Conservation (phyloP, 1,140 invertebrate genomes). For the Coenobita brevimanus region DNA sequence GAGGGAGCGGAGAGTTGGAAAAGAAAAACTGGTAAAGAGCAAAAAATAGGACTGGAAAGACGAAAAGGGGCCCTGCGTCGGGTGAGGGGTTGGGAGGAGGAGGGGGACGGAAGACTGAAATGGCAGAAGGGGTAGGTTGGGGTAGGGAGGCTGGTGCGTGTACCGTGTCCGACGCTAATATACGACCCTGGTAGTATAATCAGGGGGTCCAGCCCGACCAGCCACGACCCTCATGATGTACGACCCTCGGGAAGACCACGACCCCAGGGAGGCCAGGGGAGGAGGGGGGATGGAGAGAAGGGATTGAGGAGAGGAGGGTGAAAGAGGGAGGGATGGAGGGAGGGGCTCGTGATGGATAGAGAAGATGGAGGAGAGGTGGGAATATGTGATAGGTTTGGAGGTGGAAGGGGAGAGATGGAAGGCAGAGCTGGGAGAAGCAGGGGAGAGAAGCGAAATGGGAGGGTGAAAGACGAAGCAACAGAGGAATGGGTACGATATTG, state of each 20-base stretch:
- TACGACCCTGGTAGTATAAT: constrained; percentile 44
- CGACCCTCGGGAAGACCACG: constrained; percentile 8
- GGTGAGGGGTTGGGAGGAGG: neutral
- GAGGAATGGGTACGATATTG: too few relatives aligned
- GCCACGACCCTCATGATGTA: constrained; percentile 53
- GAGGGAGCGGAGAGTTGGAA: neutral
- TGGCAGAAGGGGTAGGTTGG: neutral
- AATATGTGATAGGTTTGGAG: neutral
- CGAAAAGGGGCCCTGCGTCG: neutral
- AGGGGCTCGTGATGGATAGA: neutral
- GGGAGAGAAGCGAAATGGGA: too few relatives aligned
- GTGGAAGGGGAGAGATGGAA: too few relatives aligned
- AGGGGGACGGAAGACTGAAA: neutral
- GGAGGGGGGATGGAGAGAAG: too few relatives aligned
- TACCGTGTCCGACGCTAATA: constrained; percentile 58
- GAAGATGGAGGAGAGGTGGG: neutral
- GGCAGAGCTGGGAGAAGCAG: too few relatives aligned
- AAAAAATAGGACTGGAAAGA: neutral
- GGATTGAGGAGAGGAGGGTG: neutral
- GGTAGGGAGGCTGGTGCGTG: constrained; percentile 36
- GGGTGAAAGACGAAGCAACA: too few relatives aligned
- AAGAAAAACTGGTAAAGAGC: neutral
- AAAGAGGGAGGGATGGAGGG: neutral
- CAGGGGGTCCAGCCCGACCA: constrained; percentile 41
- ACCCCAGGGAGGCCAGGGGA: constrained; percentile 6